Conservation (phyloP, 2,888 invertebrate genomes). For the Eilema depressum region DNA sequence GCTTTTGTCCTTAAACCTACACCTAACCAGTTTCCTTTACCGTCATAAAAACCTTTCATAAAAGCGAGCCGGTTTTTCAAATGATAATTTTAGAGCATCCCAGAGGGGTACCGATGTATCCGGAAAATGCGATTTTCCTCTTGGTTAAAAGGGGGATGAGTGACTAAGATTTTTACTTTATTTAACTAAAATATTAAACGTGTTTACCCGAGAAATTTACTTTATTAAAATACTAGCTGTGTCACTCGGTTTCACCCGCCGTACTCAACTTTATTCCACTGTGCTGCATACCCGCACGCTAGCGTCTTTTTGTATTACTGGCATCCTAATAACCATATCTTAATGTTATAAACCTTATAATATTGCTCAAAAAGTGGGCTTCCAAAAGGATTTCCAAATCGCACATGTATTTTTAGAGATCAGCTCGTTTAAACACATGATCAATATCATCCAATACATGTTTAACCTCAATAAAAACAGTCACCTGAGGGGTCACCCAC, state of each 20-base stretch:
- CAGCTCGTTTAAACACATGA: no score
- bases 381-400: background rate
- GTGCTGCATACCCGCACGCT: no score
- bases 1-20: background rate
- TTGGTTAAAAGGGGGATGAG: background rate
- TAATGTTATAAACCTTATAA: no score
- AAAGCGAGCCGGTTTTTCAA: slow-evolving; percentile 1
- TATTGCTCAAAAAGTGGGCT: no score
- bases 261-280: no score
- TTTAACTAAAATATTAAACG: slow-evolving; percentile 1
- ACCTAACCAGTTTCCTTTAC: slow-evolving; percentile 1
- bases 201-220: background rate
- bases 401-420: background rate
- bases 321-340: no score
- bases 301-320: no score
- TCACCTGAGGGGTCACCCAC: no score
- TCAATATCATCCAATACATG: no score
- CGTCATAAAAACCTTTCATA: background rate
- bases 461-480: no score
- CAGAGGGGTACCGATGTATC: background rate
- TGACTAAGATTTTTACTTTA: background rate
- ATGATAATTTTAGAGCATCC: background rate
- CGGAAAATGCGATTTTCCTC: background rate
- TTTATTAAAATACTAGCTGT: background rate
- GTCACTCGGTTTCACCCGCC: background rate